Percentiles rank a stretch among this genome's conserved stretches.
These are phyloP conservation scores for Danaus plexippus DNA, from an alignment of 1,140 invertebrate species.

Conservation along the genomic window DNA sequence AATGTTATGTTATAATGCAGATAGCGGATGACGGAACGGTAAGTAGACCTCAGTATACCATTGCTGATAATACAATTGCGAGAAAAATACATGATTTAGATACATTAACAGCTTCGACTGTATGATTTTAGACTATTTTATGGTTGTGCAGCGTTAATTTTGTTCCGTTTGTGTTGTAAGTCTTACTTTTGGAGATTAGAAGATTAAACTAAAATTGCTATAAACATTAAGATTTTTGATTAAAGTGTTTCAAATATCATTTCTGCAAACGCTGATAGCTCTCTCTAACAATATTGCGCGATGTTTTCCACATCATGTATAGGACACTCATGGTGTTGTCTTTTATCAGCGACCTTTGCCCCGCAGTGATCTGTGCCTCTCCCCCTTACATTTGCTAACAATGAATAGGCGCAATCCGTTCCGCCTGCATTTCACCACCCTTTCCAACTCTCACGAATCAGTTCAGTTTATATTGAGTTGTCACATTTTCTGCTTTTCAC, in stretches of 20 bases:
- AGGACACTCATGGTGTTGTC: constrained; percentile 27
- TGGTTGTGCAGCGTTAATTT: constrained; percentile 5
- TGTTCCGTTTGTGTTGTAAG: neutral
- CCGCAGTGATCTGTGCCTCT: constrained; percentile 27
- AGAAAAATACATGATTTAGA: constrained; percentile 31
- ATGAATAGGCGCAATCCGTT: constrained; percentile 49
- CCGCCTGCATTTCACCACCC: constrained; percentile 48
- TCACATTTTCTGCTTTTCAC: constrained; percentile 53
- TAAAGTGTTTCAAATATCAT: too few relatives aligned
- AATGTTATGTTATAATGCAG: constrained; percentile 5
- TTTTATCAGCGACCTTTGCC: constrained; percentile 36
- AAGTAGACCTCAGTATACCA: constrained; percentile 8
- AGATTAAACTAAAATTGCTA: too few relatives aligned
- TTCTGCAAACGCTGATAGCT: too few relatives aligned
- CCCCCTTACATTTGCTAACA: constrained; percentile 35
- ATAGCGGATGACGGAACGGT: constrained; percentile 10
- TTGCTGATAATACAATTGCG: constrained; percentile 30
- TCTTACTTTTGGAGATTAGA: too few relatives aligned
- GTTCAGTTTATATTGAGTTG: constrained; percentile 52
- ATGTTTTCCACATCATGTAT: constrained; percentile 4
- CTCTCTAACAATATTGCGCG: constrained; percentile 4
- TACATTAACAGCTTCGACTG: constrained; percentile 30
- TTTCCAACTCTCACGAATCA: constrained; percentile 41
- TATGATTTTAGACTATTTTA: constrained; percentile 29
- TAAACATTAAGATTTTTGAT: too few relatives aligned